A percentile compares a stretch with the other conserved stretches of the same genome.
These are phyloP conservation scores for Coracopsis vasa DNA, from an alignment of 2,113 vertebrate genomes.

Conservation along the genomic window DNA sequence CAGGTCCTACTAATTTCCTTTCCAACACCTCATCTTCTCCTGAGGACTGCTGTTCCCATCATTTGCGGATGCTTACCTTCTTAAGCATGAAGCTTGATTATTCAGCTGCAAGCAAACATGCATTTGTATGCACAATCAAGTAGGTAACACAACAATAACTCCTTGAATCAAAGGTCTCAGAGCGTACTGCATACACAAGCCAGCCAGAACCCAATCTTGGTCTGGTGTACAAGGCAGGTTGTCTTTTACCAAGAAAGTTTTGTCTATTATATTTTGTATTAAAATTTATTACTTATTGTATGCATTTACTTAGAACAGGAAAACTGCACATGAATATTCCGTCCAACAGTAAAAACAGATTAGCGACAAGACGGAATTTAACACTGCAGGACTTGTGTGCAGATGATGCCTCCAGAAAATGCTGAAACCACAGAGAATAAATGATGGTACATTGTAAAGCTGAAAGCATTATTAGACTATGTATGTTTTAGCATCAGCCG, in stretches of 20 bases:
- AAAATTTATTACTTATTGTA: neutral
- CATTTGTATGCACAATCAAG: conserved; percentile 2
- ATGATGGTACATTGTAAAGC: neutral
- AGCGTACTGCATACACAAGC: neutral
- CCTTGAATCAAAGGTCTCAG: neutral
- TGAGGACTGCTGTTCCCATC: neutral
- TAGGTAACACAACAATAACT: neutral
- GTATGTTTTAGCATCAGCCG: neutral
- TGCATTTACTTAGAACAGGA: neutral
- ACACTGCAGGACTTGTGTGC: neutral
- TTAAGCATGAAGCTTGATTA: conserved; percentile 33
- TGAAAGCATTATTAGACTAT: neutral
- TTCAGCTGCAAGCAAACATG: conserved; percentile 30
- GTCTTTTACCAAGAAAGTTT: neutral
- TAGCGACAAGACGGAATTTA: neutral
- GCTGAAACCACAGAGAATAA: neutral
- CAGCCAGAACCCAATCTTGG: neutral
- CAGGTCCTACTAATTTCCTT: neutral
- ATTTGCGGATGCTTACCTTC: conserved; percentile 6
- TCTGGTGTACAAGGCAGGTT: neutral
- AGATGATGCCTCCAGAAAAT: neutral
- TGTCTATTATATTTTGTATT: neutral
- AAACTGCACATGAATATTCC: neutral
- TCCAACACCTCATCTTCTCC: conserved; percentile 21
- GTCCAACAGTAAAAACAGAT: neutral